Evolutionary conservation across 2,888 invertebrate species (phyloP).

Genomic region (Smittia sp.): DNA sequence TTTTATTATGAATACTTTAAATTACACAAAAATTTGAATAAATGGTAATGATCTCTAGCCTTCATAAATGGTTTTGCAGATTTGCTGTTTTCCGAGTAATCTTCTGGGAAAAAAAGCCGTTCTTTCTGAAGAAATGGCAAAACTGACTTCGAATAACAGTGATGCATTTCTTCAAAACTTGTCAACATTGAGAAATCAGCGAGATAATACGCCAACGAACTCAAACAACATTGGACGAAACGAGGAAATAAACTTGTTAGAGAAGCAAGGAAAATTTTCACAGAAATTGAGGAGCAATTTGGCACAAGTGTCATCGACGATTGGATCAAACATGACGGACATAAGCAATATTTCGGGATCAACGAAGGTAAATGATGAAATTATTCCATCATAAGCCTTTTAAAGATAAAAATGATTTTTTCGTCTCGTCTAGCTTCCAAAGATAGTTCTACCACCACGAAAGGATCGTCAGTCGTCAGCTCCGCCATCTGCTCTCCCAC

Average conservation of each 20-base stretch:
- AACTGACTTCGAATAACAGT: constrained; percentile 45
- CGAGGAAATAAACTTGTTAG: constrained; percentile 45
- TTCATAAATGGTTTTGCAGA: constrained; percentile 21
- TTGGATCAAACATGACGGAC: constrained; percentile 46
- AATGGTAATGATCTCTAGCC: too few relatives aligned
- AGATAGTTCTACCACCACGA: constrained; percentile 42
- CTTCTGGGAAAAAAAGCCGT: constrained; percentile 45
- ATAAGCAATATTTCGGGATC: constrained; percentile 44
- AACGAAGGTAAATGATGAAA: constrained; percentile 41
- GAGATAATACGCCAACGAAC: constrained; percentile 17
- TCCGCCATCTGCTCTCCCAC: constrained; percentile 45
- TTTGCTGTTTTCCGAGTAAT: constrained; percentile 45
- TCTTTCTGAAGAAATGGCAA: constrained; percentile 45
- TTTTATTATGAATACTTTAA: too few relatives aligned
- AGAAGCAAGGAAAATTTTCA: constrained; percentile 45
- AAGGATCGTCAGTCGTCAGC: constrained; percentile 44
- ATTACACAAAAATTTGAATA: too few relatives aligned
- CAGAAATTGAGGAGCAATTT: constrained; percentile 45
- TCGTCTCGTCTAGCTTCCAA: constrained; percentile 41
- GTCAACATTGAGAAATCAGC: constrained; percentile 14
- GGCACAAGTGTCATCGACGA: constrained; percentile 45
- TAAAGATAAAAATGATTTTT: constrained; percentile 14
- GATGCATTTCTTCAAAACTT: constrained; percentile 44
- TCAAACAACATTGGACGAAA: constrained; percentile 43
- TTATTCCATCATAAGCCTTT: neutral